phyloP scores from a whole-genome alignment of 30 jellyfish, hydroid and myxozoan species.

The Aurelia sp. region DNA sequence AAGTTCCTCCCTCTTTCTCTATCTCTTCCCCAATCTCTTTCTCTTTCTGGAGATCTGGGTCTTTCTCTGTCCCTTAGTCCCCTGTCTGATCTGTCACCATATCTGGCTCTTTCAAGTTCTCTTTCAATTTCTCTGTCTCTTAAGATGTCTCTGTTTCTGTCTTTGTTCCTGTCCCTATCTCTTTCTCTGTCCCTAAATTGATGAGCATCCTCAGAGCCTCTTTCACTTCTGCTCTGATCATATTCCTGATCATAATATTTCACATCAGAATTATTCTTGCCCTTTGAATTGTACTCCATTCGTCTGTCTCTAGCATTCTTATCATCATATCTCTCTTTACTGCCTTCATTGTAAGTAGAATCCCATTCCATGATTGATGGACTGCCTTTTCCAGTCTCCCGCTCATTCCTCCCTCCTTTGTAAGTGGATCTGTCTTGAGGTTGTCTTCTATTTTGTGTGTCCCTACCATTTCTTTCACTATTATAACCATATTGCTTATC shows the following conservation, averaged over 20 bases:
- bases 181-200: slow-evolving; percentile 24
- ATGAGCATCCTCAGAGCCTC: slow-evolving; percentile 13
- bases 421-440: background rate
- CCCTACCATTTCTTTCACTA: background rate
- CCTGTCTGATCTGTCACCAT: slow-evolving; percentile 35
- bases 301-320: background rate
- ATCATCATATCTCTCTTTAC: slow-evolving; percentile 8
- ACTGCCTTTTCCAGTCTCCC: background rate
- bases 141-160: slow-evolving; percentile 4
- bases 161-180: slow-evolving; percentile 19
- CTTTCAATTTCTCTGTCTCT: slow-evolving; percentile 50
- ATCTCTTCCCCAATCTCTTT: slow-evolving; percentile 17
- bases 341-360: slow-evolving; percentile 46
- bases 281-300: background rate
- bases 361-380: slow-evolving; percentile 63
- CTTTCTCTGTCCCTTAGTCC: slow-evolving; percentile 33
- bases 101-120: slow-evolving; percentile 50
- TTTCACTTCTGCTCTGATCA: background rate
- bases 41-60: slow-evolving; percentile 25
- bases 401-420: background rate
- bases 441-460: background rate
- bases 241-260: background rate
- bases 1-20: slow-evolving; percentile 8
- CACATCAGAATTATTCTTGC: background rate
- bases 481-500: background rate